These are phyloP conservation scores for Ispidina lecontei DNA, from an alignment of 2,797 vertebrate species.

Conservation along the genomic window DNA sequence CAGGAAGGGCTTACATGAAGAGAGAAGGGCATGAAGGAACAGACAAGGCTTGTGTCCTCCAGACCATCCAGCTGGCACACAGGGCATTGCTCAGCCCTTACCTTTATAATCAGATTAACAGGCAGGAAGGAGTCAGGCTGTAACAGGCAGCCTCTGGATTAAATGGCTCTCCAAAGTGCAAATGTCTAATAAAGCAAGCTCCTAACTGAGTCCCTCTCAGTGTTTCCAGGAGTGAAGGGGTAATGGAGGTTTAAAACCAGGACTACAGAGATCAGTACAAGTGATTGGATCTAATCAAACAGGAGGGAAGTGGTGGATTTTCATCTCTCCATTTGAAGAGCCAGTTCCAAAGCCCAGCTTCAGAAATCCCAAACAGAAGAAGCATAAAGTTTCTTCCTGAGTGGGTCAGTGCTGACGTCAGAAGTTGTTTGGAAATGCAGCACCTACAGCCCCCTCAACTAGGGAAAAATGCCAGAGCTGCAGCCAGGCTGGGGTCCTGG, in stretches of 20 bases:
- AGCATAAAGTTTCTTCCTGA: not conserved
- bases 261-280: not conserved
- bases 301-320: not conserved
- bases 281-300: not conserved
- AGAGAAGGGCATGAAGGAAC: not conserved
- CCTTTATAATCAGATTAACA: conserved; percentile 19
- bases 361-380: not conserved
- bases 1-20: not conserved
- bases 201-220: not conserved
- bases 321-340: not conserved
- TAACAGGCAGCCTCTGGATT: not conserved
- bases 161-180: not conserved
- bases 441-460: not conserved
- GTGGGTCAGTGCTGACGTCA: not conserved
- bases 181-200: conserved; percentile 32
- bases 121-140: not conserved
- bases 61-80: not conserved
- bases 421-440: not conserved
- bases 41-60: not conserved
- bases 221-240: not conserved
- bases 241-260: not conserved
- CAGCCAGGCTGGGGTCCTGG: not conserved
- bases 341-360: accelerated
- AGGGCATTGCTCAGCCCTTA: not conserved
- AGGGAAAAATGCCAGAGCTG: not conserved